Percentiles rank a stretch among this genome's conserved stretches.
Evolutionary conservation across 1,140 invertebrate genomes (phyloP).

Genomic region (Tetragnatha versicolor): DNA sequence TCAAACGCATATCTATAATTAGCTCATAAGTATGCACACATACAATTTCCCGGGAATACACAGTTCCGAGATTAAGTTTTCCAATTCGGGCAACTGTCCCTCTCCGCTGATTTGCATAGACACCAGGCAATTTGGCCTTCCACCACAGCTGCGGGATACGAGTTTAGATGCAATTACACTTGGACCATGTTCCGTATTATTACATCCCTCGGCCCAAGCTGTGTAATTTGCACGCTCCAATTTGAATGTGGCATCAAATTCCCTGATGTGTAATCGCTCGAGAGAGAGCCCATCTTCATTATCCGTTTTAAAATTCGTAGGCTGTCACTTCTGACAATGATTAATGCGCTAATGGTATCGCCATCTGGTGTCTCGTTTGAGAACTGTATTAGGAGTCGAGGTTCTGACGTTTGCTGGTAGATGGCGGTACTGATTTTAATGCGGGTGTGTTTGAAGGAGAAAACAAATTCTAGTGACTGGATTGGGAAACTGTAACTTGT

Average conservation of each 20-base stretch:
- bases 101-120: constrained; percentile 31
- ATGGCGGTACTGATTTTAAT: constrained; percentile 19
- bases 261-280: constrained; percentile 35
- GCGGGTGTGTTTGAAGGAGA: neutral
- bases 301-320: constrained; percentile 53
- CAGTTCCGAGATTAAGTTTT: too few species aligned
- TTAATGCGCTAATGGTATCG: constrained; percentile 31
- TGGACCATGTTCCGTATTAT: constrained; percentile 39
- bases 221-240: constrained; percentile 34
- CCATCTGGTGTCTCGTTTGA: neutral
- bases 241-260: constrained; percentile 49
- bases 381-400: neutral
- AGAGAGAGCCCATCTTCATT: constrained; percentile 42
- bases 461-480: neutral
- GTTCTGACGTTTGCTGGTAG: neutral
- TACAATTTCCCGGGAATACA: too few species aligned
- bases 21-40: too few species aligned
- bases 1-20: too few species aligned
- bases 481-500: too few species aligned
- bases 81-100: too few species aligned
- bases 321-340: constrained; percentile 51
- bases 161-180: constrained; percentile 42
- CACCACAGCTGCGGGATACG: neutral
- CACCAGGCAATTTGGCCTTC: constrained; percentile 3
- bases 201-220: constrained; percentile 22